Evolutionary conservation across 2,113 vertebrate species (phyloP), one percentile per base, ranked within the genome.

Genomic region (Cynopterus brachyotis): DNA sequence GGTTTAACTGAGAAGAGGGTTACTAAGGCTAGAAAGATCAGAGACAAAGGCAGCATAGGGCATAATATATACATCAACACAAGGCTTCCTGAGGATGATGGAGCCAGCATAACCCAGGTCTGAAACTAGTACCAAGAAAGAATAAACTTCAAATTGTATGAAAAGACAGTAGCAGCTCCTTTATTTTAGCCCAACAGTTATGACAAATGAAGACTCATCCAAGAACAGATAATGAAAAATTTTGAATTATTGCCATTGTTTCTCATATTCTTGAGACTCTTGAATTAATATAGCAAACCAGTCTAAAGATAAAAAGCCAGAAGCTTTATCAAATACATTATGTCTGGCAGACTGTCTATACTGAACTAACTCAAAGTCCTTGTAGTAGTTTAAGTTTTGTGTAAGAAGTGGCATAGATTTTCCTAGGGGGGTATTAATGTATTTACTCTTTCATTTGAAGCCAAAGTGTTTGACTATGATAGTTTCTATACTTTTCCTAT

Each of bases 181-280:
- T 96, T 89, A 96, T 96, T 96, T 92, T 9, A 95, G 84, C 32
- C 89, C 76, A 72, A 70, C 80, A 94, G 84, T 94, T 78, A 90
- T 96, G 95, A 98, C 97, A 97, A 97, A 97, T 98, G 97, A 92
- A 94, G 95, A 95, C 81, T 91, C 47, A 82, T 81, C 92, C 66
- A 82, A 96, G 96, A 97, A 67, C 83, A 93, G 97, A 97, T 98
- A 97, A 98, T 97, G 97, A 98, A 97, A 97, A 97, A 97, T 94
- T 96, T 96, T 97, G 97, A 98, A 92, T 97, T 96, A 98, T 97
- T 92, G 88, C 97, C 96, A 96, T 95, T 97, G 96, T 95, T 96
- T 96, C 97, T 97, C 92, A 96, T 94, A 96, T 92, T 92, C 88
- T 75, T 55, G 83, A 86, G 95, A 97, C 59, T 94, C 84, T 92